Conservation (phyloP, 2,797 vertebrate genomes). For the Remorina albescens region DNA sequence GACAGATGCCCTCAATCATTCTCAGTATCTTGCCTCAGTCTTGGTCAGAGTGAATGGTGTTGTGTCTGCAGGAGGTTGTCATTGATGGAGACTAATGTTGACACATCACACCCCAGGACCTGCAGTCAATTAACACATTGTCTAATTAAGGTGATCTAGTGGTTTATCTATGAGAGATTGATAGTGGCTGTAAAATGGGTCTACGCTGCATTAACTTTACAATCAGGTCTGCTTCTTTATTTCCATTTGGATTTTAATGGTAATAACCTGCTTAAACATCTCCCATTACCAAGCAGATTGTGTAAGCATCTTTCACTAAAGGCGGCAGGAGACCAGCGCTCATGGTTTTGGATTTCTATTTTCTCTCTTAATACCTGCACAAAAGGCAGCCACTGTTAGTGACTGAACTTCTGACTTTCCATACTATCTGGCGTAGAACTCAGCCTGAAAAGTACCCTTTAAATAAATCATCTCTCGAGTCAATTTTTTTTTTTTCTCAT, state of each 20-base stretch:
- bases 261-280: constrained; percentile 75
- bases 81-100: constrained; percentile 82
- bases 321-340: constrained; percentile 16
- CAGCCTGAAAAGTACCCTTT: constrained; percentile 50
- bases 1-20: constrained; percentile 15
- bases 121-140: constrained; percentile 84
- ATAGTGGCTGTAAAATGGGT: constrained; percentile 74
- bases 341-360: constrained; percentile 27
- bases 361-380: constrained; percentile 48
- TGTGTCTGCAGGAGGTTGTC: constrained; percentile 57
- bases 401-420: constrained; percentile 58
- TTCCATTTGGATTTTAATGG: constrained; percentile 78
- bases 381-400: constrained; percentile 30
- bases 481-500: constrained; percentile 20
- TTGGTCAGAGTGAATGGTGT: constrained; percentile 48
- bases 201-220: constrained; percentile 79
- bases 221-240: constrained; percentile 72
- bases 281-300: constrained; percentile 68
- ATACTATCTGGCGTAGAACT: constrained; percentile 26
- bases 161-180: constrained; percentile 77
- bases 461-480: constrained; percentile 61
- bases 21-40: constrained; percentile 56
- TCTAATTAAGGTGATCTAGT: constrained; percentile 86
- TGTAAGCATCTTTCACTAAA: constrained; percentile 64
- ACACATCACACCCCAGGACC: constrained; percentile 80